Conservation (phyloP, 2,888 invertebrate genomes). For the Tineola bisselliella region DNA sequence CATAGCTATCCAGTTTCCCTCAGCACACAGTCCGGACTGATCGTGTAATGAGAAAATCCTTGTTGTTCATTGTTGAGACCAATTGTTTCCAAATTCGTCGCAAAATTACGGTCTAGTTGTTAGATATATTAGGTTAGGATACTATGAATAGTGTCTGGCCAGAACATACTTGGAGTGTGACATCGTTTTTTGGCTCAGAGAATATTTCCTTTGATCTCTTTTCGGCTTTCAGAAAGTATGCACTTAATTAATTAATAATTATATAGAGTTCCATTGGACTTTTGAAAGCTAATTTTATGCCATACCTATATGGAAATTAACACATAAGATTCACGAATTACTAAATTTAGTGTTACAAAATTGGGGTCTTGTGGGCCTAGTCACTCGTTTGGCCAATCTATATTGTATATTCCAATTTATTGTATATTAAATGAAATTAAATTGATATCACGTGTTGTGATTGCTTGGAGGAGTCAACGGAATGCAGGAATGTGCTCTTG, state of each 20-base stretch:
- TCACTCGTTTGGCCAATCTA: conserved; percentile 66
- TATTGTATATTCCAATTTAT: conserved; percentile 67
- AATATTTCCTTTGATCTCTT: conserved; percentile 67
- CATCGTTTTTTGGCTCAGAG: conserved; percentile 65
- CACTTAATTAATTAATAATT: conserved; percentile 63
- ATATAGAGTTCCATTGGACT: conserved; percentile 58
- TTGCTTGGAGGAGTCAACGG: conserved; percentile 52
- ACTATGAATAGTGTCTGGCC: conserved; percentile 68
- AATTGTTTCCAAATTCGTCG: conserved; percentile 5
- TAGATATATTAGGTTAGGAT: conserved; percentile 68
- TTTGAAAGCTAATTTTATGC: conserved; percentile 69
- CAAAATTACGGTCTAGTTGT: not conserved
- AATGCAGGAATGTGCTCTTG: conserved; percentile 61
- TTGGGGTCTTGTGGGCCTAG: conserved; percentile 63
- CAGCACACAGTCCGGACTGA: conserved; percentile 5
- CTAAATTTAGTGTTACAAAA: conserved; percentile 65
- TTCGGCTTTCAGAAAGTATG: conserved; percentile 66
- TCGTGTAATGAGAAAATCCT: not conserved
- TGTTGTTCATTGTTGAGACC: not conserved
- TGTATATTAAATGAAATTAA: conserved; percentile 63
- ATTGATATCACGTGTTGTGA: conserved; percentile 37
- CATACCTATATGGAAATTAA: conserved; percentile 66
- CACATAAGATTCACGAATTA: conserved; percentile 68
- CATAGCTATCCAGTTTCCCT: conserved; percentile 56
- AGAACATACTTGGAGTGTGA: conserved; percentile 66